Evolutionary conservation across 2,888 invertebrate genomes (phyloP).

Genomic region (Smittia sp.): DNA sequence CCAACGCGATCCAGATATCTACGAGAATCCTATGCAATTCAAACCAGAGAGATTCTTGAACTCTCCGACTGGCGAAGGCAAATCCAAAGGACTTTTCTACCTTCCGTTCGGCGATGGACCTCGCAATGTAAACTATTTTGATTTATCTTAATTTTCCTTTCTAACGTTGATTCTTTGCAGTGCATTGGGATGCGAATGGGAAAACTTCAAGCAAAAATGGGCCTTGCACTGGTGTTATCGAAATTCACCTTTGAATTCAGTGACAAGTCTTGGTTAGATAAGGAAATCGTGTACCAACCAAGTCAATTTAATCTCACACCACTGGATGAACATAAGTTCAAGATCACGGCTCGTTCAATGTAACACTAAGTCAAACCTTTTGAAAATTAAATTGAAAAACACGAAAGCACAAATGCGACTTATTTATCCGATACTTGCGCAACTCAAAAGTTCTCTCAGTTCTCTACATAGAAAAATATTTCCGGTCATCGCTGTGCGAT

Average conservation of each 20-base stretch:
- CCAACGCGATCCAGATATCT: slow-evolving; percentile 53
- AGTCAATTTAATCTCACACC: not conserved
- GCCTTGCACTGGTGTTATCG: slow-evolving; percentile 16
- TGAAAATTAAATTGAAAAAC: too few species aligned
- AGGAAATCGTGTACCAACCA: not conserved
- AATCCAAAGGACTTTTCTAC: slow-evolving; percentile 43
- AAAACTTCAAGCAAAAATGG: slow-evolving; percentile 24
- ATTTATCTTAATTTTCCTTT: not conserved
- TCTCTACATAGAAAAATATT: too few species aligned
- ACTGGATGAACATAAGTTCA: not conserved
- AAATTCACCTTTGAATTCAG: slow-evolving; percentile 10
- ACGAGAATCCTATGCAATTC: slow-evolving; percentile 52
- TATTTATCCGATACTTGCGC: not conserved
- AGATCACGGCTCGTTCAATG: not conserved
- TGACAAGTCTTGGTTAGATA: too few species aligned
- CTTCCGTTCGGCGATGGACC: slow-evolving; percentile 53
- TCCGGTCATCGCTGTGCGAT: too few species aligned
- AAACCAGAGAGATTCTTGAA: slow-evolving; percentile 53
- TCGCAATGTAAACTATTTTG: slow-evolving; percentile 44
- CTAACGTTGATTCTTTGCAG: not conserved
- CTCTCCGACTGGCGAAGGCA: slow-evolving; percentile 45
- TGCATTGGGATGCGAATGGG: slow-evolving; percentile 30
- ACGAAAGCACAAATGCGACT: not conserved
- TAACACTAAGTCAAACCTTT: not conserved
- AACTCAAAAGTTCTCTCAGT: too few species aligned